Evolutionary conservation across 1,140 invertebrate genomes (phyloP).

Genomic region (Drosophila virilis): DNA sequence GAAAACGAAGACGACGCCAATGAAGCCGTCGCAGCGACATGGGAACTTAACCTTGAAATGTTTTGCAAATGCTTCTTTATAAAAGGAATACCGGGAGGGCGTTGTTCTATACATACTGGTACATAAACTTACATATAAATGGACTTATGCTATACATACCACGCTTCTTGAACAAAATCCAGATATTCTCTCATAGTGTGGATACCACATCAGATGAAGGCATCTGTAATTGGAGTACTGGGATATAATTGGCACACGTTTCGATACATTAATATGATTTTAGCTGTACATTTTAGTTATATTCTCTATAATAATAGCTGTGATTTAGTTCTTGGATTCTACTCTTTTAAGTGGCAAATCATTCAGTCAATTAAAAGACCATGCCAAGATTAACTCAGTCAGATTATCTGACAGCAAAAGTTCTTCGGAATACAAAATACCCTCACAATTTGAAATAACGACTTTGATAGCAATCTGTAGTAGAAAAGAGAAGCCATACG

Average conservation of each 20-base stretch:
- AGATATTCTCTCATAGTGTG: too few species aligned
- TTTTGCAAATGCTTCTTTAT: constrained; percentile 17
- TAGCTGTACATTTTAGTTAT: too few species aligned
- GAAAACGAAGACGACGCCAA: constrained; percentile 63
- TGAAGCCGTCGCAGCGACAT: constrained; percentile 41
- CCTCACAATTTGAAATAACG: not conserved
- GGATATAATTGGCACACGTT: too few species aligned
- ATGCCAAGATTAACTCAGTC: not conserved
- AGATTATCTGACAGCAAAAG: not conserved
- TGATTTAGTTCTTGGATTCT: too few species aligned
- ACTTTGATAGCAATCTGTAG: not conserved
- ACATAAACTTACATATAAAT: not conserved
- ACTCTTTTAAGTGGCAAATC: too few species aligned
- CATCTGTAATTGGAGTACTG: too few species aligned
- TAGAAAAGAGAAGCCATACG: not conserved
- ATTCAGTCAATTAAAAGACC: too few species aligned
- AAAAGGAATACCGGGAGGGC: constrained; percentile 2
- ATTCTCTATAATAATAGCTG: too few species aligned
- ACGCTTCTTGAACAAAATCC: not conserved
- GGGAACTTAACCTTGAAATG: constrained; percentile 75
- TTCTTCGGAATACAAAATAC: not conserved
- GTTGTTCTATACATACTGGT: constrained; percentile 1
- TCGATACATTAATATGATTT: too few species aligned
- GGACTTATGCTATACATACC: not conserved
- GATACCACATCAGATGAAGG: too few species aligned